A percentile compares a stretch with the other conserved stretches of the same genome.
Conservation (phyloP, 2,888 invertebrate genomes). For the Drosophila sordidula region DNA sequence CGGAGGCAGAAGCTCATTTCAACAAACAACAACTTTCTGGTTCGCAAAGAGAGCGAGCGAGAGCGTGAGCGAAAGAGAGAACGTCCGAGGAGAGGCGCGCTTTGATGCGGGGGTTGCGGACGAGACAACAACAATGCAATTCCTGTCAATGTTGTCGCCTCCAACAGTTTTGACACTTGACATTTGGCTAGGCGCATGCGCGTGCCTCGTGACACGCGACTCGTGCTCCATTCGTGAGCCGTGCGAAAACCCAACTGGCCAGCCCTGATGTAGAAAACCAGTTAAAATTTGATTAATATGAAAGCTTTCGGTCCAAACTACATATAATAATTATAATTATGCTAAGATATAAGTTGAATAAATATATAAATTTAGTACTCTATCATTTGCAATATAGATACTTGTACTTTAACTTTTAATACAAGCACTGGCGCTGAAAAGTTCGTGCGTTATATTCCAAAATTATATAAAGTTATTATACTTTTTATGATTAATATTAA, state of each 20-base stretch:
- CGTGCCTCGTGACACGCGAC: constrained; percentile 16
- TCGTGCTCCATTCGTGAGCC: not conserved
- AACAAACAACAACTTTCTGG: constrained; percentile 21
- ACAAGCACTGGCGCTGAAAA: too few relatives aligned
- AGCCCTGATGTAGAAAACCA: constrained; percentile 24
- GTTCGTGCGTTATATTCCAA: too few relatives aligned
- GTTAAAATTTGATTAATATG: not conserved
- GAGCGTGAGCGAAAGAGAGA: not conserved
- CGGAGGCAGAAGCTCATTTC: constrained; percentile 24
- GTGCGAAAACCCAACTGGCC: not conserved
- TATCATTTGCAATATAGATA: too few relatives aligned
- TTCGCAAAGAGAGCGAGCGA: not conserved
- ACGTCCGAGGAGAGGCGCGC: not conserved
- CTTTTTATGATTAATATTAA: too few relatives aligned
- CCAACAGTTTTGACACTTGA: constrained; percentile 64
- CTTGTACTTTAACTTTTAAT: too few relatives aligned
- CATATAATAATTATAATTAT: too few relatives aligned
- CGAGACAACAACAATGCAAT: constrained; percentile 31
- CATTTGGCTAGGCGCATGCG: constrained; percentile 58
- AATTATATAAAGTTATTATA: too few relatives aligned
- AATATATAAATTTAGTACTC: too few relatives aligned
- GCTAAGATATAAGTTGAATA: too few relatives aligned
- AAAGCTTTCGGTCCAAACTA: not conserved
- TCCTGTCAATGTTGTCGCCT: constrained; percentile 42
- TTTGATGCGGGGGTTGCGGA: constrained; percentile 27